Evolutionary conservation across 2,797 vertebrate species (phyloP), one percentile per base, ranked within the genome.

Genomic region (Ctenochaetus hawaiiensis): DNA sequence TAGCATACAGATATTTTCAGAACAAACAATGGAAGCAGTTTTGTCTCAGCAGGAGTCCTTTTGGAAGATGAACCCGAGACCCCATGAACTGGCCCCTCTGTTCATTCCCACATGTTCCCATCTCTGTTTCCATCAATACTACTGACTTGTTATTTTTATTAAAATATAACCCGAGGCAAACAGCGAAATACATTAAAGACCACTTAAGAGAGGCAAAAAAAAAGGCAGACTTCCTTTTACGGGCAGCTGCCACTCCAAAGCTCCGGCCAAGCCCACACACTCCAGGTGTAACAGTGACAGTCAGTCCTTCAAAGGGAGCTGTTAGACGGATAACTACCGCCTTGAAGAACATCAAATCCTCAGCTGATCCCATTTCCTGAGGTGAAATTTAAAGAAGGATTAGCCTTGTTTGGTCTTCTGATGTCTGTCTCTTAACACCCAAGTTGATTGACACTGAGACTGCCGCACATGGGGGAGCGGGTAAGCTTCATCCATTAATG

Each of bases 321-420:
- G 70, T 87, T 90, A 87, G 82, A 84, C 78, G 43, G 80, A 87
- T 91, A 93, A 93, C 82, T 84, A 90, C 85, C 44, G 83, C 84
- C 86, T 87, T 80, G 78, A 56, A 77, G 58, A 85, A 89, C 78
- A 65, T 90, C 75, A 92, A 89, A 92, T 91, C 87, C 91, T 80
- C 76, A 53, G 67, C 71, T 91, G 86, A 93, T 91, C 88, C 87
- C 67, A 67, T 92, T 91, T 93, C 91, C 88, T 89, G 90, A 82
- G 87, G 88, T 88, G 78, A 87, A 93, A 91, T 88, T 80, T 91
- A 72, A 68, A 75, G 74, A 67, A 79, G 79, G 86, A 87, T 92
- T 91, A 84, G 72, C 85, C 72, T 81, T 87, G 77, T 92, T 92
- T 90, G 89, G 86, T 82, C 67, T 44, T 83, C 77, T 84, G 83